Evolutionary conservation across 2,888 invertebrate species (phyloP), one percentile per base, ranked within the genome.

Genomic region (Calameuta idolon): DNA sequence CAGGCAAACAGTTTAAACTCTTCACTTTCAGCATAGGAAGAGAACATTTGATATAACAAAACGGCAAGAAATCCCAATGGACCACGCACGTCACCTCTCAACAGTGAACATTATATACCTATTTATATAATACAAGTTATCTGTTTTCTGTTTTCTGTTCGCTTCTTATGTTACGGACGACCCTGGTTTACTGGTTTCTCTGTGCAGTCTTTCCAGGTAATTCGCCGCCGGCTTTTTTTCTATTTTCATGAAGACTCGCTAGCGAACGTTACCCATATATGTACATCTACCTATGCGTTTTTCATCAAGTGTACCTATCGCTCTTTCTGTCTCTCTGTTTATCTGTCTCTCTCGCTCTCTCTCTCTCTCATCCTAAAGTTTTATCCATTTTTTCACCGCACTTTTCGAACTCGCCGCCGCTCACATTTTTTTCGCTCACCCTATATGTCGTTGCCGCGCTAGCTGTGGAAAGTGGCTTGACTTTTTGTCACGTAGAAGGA

Each of bases 141-240:
- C 84, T 88, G 82, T 87, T 87, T 88, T 91, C 90, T 90, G 90
- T 90, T 90, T 90, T 90, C 88, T 89, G 90, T 90, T 90, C 87
- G 89, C 90, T 90, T 90, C 90, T 91, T 90, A 89, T 89, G 88
- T 90, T 90, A 89, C 85, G 90, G 90, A 90, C 86, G 87, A 85
- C 84, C 87, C 87, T 85, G 90, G 89, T 90, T 71, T 90, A 88
- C 90, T 87, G 90, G 90, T 89, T 90, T 89, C 89, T 89, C 89
- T 90, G 87, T 88, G 90, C 90, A 91, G 90, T 90, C 90, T 86
- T 91, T 91, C 88, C 90, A 91, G 90, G 90, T 91, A 91, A 91
- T 90, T 90, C 86, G 83, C 85, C 86, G 83, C 85, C 82, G 81
- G 79, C 88, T 86, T 85, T 85, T 85, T 86, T 85, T 87, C 84